Conservation (phyloP, 1,140 invertebrate species). For the Calephelis nemesis region DNA sequence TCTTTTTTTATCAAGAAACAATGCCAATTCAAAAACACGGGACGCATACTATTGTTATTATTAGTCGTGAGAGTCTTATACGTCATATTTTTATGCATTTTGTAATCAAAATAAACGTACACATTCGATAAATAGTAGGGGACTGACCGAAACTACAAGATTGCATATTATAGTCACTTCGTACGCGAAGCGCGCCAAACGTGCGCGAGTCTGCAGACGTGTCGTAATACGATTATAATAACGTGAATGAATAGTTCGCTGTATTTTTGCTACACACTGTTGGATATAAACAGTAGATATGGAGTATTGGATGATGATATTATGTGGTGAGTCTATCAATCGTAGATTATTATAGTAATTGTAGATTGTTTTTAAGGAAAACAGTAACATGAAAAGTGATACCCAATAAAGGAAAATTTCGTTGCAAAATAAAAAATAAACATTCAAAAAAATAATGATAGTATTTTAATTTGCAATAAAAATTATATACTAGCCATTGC, state of each 20-base stretch:
- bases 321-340: constrained; percentile 53
- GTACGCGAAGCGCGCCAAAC: constrained; percentile 59
- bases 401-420: no score
- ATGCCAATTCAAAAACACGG: constrained; percentile 46
- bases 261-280: constrained; percentile 29
- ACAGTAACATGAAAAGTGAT: no score
- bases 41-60: constrained; percentile 28
- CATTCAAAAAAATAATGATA: no score
- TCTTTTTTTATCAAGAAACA: constrained; percentile 32
- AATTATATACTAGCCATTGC: no score
- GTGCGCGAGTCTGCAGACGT: constrained; percentile 49
- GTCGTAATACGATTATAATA: constrained; percentile 32
- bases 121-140: constrained; percentile 24
- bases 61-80: constrained; percentile 24
- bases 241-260: constrained; percentile 41
- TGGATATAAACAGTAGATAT: constrained; percentile 35
- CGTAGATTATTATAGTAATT: no score
- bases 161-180: constrained; percentile 47
- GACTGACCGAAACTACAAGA: constrained; percentile 24
- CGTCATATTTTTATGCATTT: constrained; percentile 28
- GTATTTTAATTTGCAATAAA: no score
- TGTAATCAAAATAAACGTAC: constrained; percentile 22
- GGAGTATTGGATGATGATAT: constrained; percentile 49
- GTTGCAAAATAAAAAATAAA: no score
- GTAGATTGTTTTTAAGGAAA: no score